A percentile compares a stretch with the other conserved stretches of the same genome.
phyloP scores from a whole-genome alignment of 2,888 invertebrate genomes.

The Carpatolechia fugitivella region DNA sequence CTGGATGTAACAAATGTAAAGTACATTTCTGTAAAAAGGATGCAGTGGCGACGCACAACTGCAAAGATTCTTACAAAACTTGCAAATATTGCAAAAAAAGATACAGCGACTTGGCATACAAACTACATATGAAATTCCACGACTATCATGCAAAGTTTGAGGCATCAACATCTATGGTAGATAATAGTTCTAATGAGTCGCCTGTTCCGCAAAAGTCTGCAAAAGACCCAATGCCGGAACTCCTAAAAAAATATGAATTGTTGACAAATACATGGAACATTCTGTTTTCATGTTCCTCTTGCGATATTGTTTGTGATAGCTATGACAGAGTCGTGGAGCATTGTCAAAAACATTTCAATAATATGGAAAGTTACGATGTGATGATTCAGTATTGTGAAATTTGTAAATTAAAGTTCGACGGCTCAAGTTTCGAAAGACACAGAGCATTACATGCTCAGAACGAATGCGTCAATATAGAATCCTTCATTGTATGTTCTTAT shows the following conservation, averaged over 20 bases:
- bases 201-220: not conserved
- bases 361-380: conserved; percentile 26
- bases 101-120: conserved; percentile 32
- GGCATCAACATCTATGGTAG: not conserved
- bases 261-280: conserved; percentile 49
- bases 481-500: conserved; percentile 44
- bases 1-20: conserved; percentile 35
- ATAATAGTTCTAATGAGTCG: too few species aligned
- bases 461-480: conserved; percentile 22
- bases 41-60: conserved; percentile 23
- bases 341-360: conserved; percentile 44
- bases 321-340: conserved; percentile 54
- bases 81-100: conserved; percentile 37
- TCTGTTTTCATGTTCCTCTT: conserved; percentile 40
- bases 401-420: conserved; percentile 45
- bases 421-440: conserved; percentile 37
- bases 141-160: conserved; percentile 21
- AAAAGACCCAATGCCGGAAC: conserved; percentile 28
- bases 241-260: conserved; percentile 45
- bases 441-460: conserved; percentile 33
- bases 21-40: conserved; percentile 31
- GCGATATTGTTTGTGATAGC: conserved; percentile 38
- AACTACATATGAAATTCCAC: conserved; percentile 40
- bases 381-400: conserved; percentile 34
- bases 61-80: conserved; percentile 24